A percentile compares a stretch with the other conserved stretches of the same genome.
phyloP scores from a whole-genome alignment of 2,113 vertebrate genomes.

The Hyaena hyaena region DNA sequence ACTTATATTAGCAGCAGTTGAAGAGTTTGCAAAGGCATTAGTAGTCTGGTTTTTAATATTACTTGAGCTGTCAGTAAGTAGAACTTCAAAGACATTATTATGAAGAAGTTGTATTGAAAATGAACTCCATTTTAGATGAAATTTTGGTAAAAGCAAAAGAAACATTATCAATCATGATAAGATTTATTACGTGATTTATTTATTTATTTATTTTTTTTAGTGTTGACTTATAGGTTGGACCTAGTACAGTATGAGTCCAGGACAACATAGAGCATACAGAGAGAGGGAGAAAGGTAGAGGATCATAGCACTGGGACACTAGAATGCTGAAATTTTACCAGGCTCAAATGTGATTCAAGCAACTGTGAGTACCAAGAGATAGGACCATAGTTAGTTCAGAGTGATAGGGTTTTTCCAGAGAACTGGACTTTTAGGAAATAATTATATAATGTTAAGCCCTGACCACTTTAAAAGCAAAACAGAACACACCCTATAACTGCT shows the following conservation, averaged over 20 bases:
- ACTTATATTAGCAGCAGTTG: conserved; percentile 50
- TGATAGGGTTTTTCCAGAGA: not conserved
- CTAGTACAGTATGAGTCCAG: not conserved
- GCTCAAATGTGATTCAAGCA: not conserved
- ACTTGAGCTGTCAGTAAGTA: conserved; percentile 29
- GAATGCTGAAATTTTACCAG: not conserved
- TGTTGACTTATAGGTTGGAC: not conserved
- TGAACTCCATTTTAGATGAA: conserved; percentile 38
- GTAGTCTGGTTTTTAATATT: conserved; percentile 49
- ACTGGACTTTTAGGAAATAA: not conserved
- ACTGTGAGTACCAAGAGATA: not conserved
- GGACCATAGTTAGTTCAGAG: not conserved
- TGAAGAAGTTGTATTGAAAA: conserved; percentile 49
- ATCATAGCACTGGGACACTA: not conserved
- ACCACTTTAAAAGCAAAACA: not conserved
- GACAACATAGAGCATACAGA: not conserved
- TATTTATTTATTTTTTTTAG: not conserved
- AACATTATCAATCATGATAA: not conserved
- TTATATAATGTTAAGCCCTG: not conserved
- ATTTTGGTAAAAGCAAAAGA: conserved; percentile 58
- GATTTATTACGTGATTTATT: not conserved
- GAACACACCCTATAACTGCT: not conserved
- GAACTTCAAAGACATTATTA: conserved; percentile 39
- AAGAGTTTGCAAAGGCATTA: conserved; percentile 36
- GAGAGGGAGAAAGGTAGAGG: not conserved